These are phyloP conservation scores for Drosophila setosimentum DNA, from an alignment of 2,888 invertebrate genomes.

Conservation along the genomic window DNA sequence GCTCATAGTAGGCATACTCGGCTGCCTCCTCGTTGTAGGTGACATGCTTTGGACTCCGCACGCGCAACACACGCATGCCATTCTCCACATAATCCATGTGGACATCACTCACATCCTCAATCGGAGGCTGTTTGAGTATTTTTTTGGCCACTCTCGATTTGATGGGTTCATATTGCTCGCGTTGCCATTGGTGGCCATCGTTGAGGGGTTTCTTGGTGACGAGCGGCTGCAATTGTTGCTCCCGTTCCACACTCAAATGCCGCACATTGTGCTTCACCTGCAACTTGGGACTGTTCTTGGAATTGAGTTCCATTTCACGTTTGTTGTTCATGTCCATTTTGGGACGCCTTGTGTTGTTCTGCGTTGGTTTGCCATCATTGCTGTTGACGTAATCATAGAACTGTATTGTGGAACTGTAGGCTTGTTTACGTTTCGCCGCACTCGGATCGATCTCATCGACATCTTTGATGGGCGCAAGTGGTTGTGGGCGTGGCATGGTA, in stretches of 20 bases:
- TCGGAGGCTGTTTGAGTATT: slow-evolving; percentile 59
- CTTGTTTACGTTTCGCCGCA: slow-evolving; percentile 76
- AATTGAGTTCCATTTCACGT: slow-evolving; percentile 81
- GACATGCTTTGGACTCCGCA: slow-evolving; percentile 73
- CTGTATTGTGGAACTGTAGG: slow-evolving; percentile 82
- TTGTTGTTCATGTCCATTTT: slow-evolving; percentile 84
- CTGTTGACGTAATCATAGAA: slow-evolving; percentile 83
- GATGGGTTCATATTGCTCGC: slow-evolving; percentile 19
- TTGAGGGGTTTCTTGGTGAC: slow-evolving; percentile 63
- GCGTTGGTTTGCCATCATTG: slow-evolving; percentile 63
- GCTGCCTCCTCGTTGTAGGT: slow-evolving; percentile 73
- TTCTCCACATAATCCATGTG: slow-evolving; percentile 58
- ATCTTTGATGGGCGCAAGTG: slow-evolving; percentile 36
- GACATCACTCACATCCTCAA: slow-evolving; percentile 36
- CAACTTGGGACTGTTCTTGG: slow-evolving; percentile 83
- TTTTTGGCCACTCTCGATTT: slow-evolving; percentile 53
- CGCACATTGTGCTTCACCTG: slow-evolving; percentile 81
- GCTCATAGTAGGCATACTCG: slow-evolving; percentile 65
- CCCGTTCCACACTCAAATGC: slow-evolving; percentile 64
- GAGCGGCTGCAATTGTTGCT: slow-evolving; percentile 24
- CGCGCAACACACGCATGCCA: slow-evolving; percentile 62
- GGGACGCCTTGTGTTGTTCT: slow-evolving; percentile 75
- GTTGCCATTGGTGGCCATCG: slow-evolving; percentile 40
- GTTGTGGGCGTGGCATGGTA: slow-evolving; percentile 4
- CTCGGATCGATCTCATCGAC: slow-evolving; percentile 58